A percentile compares a stretch with the other conserved stretches of the same genome.
Evolutionary conservation across 2,888 invertebrate genomes (phyloP).

Genomic region (Nemotelus nigrinus): DNA sequence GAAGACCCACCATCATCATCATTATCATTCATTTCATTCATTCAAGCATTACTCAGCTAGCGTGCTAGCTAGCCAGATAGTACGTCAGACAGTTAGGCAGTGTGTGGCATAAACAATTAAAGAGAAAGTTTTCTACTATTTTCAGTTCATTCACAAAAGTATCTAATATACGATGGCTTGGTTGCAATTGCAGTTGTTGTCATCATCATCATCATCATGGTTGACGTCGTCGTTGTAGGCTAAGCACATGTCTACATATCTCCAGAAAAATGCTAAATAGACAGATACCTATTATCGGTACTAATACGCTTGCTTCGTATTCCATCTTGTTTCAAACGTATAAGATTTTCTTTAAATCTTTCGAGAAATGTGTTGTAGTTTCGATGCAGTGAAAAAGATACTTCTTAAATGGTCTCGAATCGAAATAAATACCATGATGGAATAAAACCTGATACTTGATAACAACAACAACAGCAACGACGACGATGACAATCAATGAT

Average conservation of each 20-base stretch:
- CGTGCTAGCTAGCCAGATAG: too few species aligned
- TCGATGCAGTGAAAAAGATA: not conserved
- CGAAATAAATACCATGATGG: too few species aligned
- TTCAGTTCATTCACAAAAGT: slow-evolving; percentile 15
- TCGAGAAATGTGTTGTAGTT: not conserved
- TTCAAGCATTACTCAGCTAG: not conserved
- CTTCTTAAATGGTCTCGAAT: not conserved
- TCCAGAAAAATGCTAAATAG: not conserved
- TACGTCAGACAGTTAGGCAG: too few species aligned
- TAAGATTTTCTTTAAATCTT: not conserved
- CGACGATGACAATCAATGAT: too few species aligned
- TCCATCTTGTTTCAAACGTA: not conserved
- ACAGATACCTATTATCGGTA: not conserved
- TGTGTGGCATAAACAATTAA: slow-evolving; percentile 16
- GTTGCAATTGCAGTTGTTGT: too few species aligned
- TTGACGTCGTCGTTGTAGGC: too few species aligned
- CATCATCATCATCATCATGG: too few species aligned
- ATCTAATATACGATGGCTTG: not conserved
- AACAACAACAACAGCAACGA: too few species aligned
- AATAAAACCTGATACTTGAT: too few species aligned
- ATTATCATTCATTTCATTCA: not conserved
- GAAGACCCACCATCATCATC: not conserved
- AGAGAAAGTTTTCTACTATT: slow-evolving; percentile 10
- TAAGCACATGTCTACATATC: too few species aligned
- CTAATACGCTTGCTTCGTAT: too few species aligned